Percentiles rank a stretch among this genome's conserved stretches.
These are phyloP conservation scores for Achroia grisella DNA, from an alignment of 1,140 invertebrate genomes.

Conservation along the genomic window DNA sequence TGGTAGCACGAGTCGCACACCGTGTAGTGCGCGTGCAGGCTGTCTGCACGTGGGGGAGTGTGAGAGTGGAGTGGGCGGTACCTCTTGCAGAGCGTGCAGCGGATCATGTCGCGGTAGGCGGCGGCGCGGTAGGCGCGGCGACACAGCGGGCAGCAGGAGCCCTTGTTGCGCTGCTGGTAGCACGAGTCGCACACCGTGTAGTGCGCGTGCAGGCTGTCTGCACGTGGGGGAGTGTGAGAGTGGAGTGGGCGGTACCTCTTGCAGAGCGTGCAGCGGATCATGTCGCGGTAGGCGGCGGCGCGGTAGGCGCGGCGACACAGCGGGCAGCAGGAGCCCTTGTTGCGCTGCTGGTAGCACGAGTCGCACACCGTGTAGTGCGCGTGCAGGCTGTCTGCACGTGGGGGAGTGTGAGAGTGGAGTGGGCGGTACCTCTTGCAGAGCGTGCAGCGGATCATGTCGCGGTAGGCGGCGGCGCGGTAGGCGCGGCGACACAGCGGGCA, in stretches of 20 bases:
- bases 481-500: slow-evolving; percentile 96
- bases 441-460: slow-evolving; percentile 95
- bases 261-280: slow-evolving; percentile 93
- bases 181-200: slow-evolving; percentile 98
- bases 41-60: no score
- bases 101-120: slow-evolving; percentile 94
- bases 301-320: slow-evolving; percentile 96
- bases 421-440: slow-evolving; percentile 92
- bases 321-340: slow-evolving; percentile 96
- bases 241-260: no score
- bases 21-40: no score
- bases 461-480: slow-evolving; percentile 92
- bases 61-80: no score
- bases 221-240: no score
- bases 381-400: no score
- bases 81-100: slow-evolving; percentile 92
- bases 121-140: slow-evolving; percentile 94
- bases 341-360: slow-evolving; percentile 97
- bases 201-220: slow-evolving; percentile 98
- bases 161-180: slow-evolving; percentile 98
- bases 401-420: no score
- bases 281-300: slow-evolving; percentile 92
- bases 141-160: slow-evolving; percentile 95
- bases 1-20: slow-evolving; percentile 99
- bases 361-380: slow-evolving; percentile 97